Evolutionary conservation across 2,113 vertebrate species (phyloP).

Genomic region (Platysternon megacephalum): DNA sequence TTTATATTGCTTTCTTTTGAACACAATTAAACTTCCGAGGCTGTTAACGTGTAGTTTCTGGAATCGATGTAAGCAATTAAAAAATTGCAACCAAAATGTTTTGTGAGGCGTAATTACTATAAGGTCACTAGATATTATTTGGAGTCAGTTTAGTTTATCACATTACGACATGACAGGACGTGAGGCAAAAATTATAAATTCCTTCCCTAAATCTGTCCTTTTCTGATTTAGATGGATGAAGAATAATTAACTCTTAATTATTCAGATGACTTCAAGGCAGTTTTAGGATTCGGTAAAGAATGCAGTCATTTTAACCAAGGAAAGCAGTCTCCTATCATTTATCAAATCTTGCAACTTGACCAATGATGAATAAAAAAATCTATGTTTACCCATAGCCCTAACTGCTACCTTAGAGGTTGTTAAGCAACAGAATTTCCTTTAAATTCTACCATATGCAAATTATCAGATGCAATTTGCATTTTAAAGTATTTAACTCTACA

Average conservation of each 20-base stretch:
- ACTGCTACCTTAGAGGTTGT: constrained; percentile 96
- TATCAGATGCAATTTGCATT: constrained; percentile 97
- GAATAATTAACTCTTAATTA: constrained; percentile 99
- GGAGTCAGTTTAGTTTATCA: constrained; percentile 99
- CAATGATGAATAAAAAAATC: constrained; percentile 89
- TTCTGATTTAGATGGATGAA: constrained; percentile 99
- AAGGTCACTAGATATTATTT: constrained; percentile 99
- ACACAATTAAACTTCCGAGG: constrained; percentile 83
- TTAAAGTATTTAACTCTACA: constrained; percentile 99
- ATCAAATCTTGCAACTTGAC: constrained; percentile 95
- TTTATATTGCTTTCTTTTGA: constrained; percentile 76
- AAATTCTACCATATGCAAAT: constrained; percentile 99
- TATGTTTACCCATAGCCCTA: constrained; percentile 88
- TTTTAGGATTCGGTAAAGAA: constrained; percentile 95
- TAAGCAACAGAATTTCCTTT: constrained; percentile 97
- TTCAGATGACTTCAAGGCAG: constrained; percentile 99
- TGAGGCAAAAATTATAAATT: constrained; percentile 99
- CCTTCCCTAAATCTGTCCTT: constrained; percentile 99
- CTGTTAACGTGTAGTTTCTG: constrained; percentile 90
- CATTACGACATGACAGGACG: constrained; percentile 96
- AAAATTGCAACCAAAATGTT: constrained; percentile 92
- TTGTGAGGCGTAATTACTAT: constrained; percentile 94
- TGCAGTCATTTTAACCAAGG: constrained; percentile 91
- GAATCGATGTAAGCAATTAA: constrained; percentile 95
- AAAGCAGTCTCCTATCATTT: constrained; percentile 95